Conservation (phyloP, 64 coral and sea anemone genomes). For the Montipora sp. region DNA sequence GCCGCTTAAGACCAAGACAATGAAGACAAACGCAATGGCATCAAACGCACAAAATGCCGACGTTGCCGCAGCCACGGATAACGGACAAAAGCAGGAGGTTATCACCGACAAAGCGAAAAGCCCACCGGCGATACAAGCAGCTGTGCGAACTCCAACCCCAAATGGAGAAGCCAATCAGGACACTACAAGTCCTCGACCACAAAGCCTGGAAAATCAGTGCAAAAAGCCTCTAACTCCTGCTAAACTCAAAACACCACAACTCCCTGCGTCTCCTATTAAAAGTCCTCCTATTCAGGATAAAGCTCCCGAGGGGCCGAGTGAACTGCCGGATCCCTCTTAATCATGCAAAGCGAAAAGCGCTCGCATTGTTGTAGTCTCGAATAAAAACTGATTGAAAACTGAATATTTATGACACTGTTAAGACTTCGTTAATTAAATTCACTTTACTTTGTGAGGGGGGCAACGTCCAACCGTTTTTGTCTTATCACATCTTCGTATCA, state of each 20-base stretch:
- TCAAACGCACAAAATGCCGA: background rate
- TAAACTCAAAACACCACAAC: slow-evolving; percentile 37
- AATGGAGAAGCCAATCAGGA: slow-evolving; percentile 28
- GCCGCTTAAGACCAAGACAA: slow-evolving; percentile 75
- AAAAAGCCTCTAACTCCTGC: slow-evolving; percentile 58
- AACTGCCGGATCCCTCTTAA: background rate
- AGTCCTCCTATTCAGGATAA: background rate
- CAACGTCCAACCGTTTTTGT: too few relatives aligned
- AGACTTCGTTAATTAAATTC: too few relatives aligned
- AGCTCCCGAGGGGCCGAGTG: background rate
- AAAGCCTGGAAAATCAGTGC: slow-evolving; percentile 49
- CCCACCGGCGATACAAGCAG: slow-evolving; percentile 47
- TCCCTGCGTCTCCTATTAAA: slow-evolving; percentile 11
- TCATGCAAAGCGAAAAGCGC: background rate
- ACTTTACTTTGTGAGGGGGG: too few relatives aligned
- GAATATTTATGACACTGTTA: too few relatives aligned
- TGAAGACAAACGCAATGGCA: slow-evolving; percentile 74
- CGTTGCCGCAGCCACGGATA: background rate
- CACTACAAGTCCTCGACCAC: slow-evolving; percentile 47
- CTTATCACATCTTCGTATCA: too few relatives aligned
- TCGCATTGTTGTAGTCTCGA: too few relatives aligned
- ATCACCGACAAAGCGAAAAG: slow-evolving; percentile 8
- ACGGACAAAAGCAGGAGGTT: background rate
- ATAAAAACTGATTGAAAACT: background rate
- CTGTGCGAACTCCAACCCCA: slow-evolving; percentile 67